Conservation (phyloP, 2,113 vertebrate species). For the Protobothrops mucrosquamatus region DNA sequence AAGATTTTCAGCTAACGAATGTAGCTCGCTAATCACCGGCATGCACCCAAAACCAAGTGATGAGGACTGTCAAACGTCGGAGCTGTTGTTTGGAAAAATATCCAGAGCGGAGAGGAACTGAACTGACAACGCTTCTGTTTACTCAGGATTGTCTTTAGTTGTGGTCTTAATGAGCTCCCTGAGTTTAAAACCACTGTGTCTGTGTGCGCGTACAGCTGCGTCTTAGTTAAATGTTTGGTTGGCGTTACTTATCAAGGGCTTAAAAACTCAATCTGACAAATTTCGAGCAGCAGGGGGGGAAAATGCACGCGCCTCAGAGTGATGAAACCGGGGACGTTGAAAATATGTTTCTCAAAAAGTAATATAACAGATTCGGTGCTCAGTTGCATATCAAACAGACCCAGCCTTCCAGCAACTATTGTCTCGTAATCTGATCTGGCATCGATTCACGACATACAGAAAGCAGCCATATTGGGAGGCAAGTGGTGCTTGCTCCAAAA, state of each 20-base stretch:
- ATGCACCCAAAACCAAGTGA: not conserved
- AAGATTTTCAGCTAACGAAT: not conserved
- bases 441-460: conserved; percentile 22
- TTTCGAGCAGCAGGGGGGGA: not conserved
- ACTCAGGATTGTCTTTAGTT: conserved; percentile 4
- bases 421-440: conserved; percentile 39
- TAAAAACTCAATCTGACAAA: not conserved
- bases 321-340: conserved; percentile 9
- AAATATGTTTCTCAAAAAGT: conserved; percentile 22
- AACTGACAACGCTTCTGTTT: conserved; percentile 23
- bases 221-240: conserved; percentile 11
- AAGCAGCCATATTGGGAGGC: not conserved
- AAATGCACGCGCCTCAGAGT: not conserved
- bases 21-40: not conserved
- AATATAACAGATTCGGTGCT: conserved; percentile 28
- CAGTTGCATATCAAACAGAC: conserved; percentile 31
- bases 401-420: conserved; percentile 20
- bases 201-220: conserved; percentile 12
- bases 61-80: not conserved
- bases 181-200: conserved; percentile 1
- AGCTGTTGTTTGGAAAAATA: not conserved
- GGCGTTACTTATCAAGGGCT: conserved; percentile 7
- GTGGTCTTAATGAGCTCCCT: not conserved
- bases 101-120: not conserved
- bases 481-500: not conserved